Base-by-base conservation (phyloP, 2,797 vertebrate genomes). In the Xyrichtys novacula region DNA sequence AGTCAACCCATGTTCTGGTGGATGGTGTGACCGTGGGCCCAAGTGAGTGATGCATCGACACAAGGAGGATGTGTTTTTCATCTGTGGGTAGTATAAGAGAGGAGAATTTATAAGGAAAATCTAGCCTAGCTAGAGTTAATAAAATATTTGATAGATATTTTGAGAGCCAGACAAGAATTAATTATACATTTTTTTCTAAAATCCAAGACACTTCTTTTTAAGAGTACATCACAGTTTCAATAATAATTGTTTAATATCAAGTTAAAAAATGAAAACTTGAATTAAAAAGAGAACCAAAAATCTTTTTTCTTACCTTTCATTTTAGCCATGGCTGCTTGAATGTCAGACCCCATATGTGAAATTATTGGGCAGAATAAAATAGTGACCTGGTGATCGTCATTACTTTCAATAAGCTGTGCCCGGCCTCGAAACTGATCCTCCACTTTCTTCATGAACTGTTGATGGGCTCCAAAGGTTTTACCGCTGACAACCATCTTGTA, bases 331-430 rank as follows among this genome's bases (percentile, higher is more conserved):
- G 71, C 87, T 17, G 64, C 50, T 0, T 65, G 36, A 6, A 78
- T 42, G 56, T 91, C 90, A 8, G 79, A 17, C 0, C 11, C 69
- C 5, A 36, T 0, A 0, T 78, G 83, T 23, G 90, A 88, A 20
- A 0, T 10, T 14, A 89, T 34, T 2, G 85, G 76, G 44, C 89
- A 88, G 85, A 91, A 89, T 60, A 90, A 20, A n/a, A 92, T 28
- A 12, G 54, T 63, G 48, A 86, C 2, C 0, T 50, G 0, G 22
- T 5, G 9, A 5, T 75, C 38, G 1, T 36, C 0, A 6, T 0
- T 0, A 20, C 1, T 31, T 14, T 32, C 23, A 3, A 3, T 0
- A 1, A 76, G 5, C 2, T 1, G 7, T n/a, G 29, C 1, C 15
- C 3, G 2, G 6, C 7, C 31, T 10, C 11, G 31, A 31, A 31